phyloP scores from a whole-genome alignment of 1,140 invertebrate species.

The Mesaphorura yosii region DNA sequence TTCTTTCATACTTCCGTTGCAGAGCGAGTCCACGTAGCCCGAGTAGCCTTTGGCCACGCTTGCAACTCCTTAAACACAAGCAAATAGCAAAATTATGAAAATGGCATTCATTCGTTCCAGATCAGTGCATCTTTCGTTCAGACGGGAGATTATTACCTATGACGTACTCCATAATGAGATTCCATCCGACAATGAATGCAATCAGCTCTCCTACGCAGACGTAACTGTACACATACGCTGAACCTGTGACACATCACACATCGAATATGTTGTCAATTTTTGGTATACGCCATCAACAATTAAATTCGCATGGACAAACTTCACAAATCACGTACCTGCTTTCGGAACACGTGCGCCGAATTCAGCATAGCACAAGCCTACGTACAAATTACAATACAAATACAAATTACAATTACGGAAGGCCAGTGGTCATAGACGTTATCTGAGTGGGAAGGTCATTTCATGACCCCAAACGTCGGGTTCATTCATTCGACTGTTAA shows the following conservation, averaged over 20 bases:
- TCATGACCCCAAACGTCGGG: no score
- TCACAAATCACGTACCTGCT: slow-evolving; percentile 56
- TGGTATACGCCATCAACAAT: no score
- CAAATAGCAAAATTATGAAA: slow-evolving; percentile 1
- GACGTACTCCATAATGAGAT: slow-evolving; percentile 77
- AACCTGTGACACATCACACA: slow-evolving; percentile 31
- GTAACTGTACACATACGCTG: slow-evolving; percentile 58
- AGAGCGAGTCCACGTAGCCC: slow-evolving; percentile 71
- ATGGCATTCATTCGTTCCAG: neutral
- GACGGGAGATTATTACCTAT: slow-evolving; percentile 50
- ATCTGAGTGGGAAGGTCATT: no score
- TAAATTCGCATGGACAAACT: no score
- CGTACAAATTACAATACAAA: neutral
- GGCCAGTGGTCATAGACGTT: no score
- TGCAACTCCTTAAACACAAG: slow-evolving; percentile 53
- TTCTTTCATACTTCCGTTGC: slow-evolving; percentile 55
- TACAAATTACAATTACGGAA: no score
- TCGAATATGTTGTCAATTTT: neutral
- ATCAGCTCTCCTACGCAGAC: slow-evolving; percentile 72
- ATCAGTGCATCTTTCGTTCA: neutral
- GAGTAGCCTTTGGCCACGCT: slow-evolving; percentile 85
- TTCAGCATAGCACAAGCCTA: slow-evolving; percentile 57
- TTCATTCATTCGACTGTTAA: no score
- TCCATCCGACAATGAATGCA: slow-evolving; percentile 71
- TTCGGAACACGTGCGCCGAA: slow-evolving; percentile 75